Evolutionary conservation across 2,888 invertebrate species (phyloP), one percentile per base, ranked within the genome.

Genomic region (Tetragnatha montana): DNA sequence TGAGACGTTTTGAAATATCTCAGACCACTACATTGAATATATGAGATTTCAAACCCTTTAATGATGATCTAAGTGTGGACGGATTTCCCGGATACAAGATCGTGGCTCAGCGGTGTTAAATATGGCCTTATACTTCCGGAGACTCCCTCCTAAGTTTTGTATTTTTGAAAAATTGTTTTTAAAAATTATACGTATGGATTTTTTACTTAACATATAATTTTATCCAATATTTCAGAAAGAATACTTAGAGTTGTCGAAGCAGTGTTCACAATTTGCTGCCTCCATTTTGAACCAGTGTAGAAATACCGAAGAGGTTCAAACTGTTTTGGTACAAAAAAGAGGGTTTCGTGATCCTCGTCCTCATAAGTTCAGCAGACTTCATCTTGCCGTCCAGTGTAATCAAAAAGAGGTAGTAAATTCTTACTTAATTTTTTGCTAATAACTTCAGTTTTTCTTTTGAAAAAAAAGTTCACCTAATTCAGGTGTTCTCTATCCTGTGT

Each of bases 381-480:
- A 96, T 50, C 94, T 96, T 93, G 96, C 96, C 0, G 94, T 96
- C 92, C 95, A 96, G 92, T 95, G 95, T 92, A 95, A 95, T 91
- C 96, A 96, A 92, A 96, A 96, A 92, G 85, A 89, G 74, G 91
- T 91, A 73, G 21, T 17, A 8, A 6, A 14, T 35, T 81, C 17
- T 49, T 60, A 10, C 35, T 35, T 35, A 35, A 35, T 35, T 35
- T 4, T 35, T 35, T 35, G 35, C 35, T 35, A 4, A 35, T 35
- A 35, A 35, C 1, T 35, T 35, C 4, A 35, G 35, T 35, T 35
- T 35, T 35, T 2, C 35, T 35, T 35, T 35, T 35, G 35, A 35
- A 35, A 35, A 35, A 35, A 2, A 35, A 35, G 35, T 4, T 35
- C 4, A 35, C 35, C 35, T 73, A 73, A n/a, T 73, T 7, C 12